A percentile compares a stretch with the other conserved stretches of the same genome.
Evolutionary conservation across 2,888 invertebrate species (phyloP).

Genomic region (Hirtodrosophila duncani): DNA sequence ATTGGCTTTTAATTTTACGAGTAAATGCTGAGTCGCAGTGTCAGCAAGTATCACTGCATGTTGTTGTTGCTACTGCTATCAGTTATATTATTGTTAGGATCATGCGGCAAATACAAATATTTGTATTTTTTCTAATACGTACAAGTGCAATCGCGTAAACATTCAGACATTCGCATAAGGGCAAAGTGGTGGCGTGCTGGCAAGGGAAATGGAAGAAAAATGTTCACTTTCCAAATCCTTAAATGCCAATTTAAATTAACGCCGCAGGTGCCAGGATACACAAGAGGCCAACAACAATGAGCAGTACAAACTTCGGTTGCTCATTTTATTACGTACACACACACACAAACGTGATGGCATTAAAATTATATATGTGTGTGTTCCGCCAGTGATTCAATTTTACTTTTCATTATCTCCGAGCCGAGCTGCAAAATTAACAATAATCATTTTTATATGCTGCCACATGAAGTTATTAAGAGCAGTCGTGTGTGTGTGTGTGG

Average conservation of each 20-base stretch:
- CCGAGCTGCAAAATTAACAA: slow-evolving; percentile 47
- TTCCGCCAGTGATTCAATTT: slow-evolving; percentile 50
- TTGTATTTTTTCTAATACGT: slow-evolving; percentile 18
- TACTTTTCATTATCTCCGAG: slow-evolving; percentile 31
- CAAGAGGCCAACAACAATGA: slow-evolving; percentile 28
- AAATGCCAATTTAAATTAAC: slow-evolving; percentile 33
- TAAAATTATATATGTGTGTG: slow-evolving; percentile 30
- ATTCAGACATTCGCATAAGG: slow-evolving; percentile 18
- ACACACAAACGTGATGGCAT: slow-evolving; percentile 20
- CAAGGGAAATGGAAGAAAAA: too few relatives aligned
- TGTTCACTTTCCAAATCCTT: too few relatives aligned
- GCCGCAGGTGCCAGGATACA: neutral
- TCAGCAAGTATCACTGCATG: slow-evolving; percentile 60
- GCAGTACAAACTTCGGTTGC: slow-evolving; percentile 20
- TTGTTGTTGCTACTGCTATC: slow-evolving; percentile 40
- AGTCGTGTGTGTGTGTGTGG: slow-evolving; percentile 1
- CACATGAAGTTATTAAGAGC: slow-evolving; percentile 54
- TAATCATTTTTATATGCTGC: slow-evolving; percentile 45
- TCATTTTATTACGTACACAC: slow-evolving; percentile 23
- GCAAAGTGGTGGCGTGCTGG: too few relatives aligned
- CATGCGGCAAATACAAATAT: slow-evolving; percentile 37
- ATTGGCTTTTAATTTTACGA: slow-evolving; percentile 66
- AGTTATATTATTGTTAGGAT: slow-evolving; percentile 53
- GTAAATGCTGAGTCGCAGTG: slow-evolving; percentile 48
- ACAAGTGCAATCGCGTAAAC: slow-evolving; percentile 12